phyloP scores from a whole-genome alignment of 2,113 vertebrate genomes.

The Chlorodrepanis virens region DNA sequence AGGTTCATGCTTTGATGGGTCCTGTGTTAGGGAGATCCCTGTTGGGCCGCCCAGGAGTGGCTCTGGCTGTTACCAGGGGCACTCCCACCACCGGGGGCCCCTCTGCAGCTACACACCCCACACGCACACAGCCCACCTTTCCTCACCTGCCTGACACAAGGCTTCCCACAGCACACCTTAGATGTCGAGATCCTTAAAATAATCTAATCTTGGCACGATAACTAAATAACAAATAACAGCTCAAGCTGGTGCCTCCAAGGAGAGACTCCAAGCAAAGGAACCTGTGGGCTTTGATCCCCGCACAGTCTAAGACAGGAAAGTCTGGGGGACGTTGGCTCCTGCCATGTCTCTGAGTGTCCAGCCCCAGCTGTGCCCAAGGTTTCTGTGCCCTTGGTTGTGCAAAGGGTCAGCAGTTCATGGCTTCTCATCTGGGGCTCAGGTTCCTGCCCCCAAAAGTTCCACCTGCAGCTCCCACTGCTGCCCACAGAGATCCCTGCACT shows the following conservation, averaged over 20 bases:
- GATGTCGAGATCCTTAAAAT: background rate
- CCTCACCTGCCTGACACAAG: rapidly evolving
- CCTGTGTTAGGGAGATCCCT: background rate
- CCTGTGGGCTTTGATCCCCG: background rate
- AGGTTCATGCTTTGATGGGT: background rate
- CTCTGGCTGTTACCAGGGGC: background rate
- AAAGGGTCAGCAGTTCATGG: background rate
- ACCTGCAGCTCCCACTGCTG: background rate
- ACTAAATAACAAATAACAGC: background rate
- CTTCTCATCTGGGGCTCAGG: background rate
- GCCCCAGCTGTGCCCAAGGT: background rate
- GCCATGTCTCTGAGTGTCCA: rapidly evolving
- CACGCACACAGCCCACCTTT: background rate
- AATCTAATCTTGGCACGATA: background rate
- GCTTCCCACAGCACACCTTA: too few species aligned
- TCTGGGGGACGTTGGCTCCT: rapidly evolving
- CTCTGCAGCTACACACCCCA: background rate
- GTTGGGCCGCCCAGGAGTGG: background rate
- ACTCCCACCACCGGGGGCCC: background rate
- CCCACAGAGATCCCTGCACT: background rate
- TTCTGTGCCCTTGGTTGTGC: background rate
- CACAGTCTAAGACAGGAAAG: too few species aligned
- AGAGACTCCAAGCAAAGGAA: background rate
- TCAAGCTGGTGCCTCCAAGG: background rate
- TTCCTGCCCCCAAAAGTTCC: background rate